Percentiles rank a stretch among this genome's conserved stretches.
These are phyloP conservation scores for Brachyhypopomus gauderio DNA, from an alignment of 2,113 vertebrate species.

Conservation along the genomic window DNA sequence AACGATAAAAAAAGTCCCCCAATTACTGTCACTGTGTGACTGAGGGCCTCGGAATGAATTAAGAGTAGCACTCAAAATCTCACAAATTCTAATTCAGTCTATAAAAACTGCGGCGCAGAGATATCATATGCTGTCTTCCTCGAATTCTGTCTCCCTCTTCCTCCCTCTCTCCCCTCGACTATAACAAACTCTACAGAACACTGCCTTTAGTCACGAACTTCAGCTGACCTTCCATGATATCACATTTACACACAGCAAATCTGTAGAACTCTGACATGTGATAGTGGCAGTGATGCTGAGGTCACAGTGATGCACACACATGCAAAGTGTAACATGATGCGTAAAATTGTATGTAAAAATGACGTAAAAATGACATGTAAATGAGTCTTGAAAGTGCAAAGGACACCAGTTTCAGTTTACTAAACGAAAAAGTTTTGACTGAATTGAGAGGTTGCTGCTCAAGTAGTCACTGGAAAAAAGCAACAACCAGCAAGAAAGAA, in stretches of 20 bases:
- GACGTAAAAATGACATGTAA: neutral
- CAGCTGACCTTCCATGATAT: no score
- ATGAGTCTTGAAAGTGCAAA: neutral
- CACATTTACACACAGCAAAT: no score
- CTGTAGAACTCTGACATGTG: no score
- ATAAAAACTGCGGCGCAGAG: conserved; percentile 15
- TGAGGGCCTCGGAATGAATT: conserved; percentile 31
- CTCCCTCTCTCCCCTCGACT: neutral
- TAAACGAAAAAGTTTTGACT: neutral
- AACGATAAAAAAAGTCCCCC: conserved; percentile 42
- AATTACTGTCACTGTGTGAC: conserved; percentile 49
- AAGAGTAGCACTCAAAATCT: conserved; percentile 23
- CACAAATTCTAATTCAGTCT: conserved; percentile 27
- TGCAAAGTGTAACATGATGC: neutral
- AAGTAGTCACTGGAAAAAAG: neutral
- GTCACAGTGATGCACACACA: no score
- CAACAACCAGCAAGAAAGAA: neutral
- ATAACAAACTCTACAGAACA: no score
- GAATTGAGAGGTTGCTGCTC: neutral
- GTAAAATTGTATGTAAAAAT: neutral
- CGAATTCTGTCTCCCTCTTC: neutral
- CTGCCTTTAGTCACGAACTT: no score
- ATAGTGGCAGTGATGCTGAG: no score
- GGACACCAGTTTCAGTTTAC: neutral
- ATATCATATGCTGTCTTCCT: neutral